Evolutionary conservation across 1,140 invertebrate species (phyloP), one percentile per base, ranked within the genome.

Genomic region (Aphaenogaster floridana): DNA sequence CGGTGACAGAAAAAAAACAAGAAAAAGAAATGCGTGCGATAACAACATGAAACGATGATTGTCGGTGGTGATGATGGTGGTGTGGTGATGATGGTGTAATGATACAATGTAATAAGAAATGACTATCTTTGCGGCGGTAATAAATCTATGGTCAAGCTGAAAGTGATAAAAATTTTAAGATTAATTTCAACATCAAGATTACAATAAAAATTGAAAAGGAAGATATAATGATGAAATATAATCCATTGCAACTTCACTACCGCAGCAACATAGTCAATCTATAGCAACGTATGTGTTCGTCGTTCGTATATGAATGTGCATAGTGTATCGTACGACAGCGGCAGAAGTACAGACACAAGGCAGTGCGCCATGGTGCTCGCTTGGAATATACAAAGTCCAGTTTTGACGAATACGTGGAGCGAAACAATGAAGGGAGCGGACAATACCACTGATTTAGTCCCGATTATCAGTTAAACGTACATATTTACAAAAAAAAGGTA

Each of bases 1-100:
- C 88, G 90, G 87, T 93, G 91, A 93, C 88, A 93, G 93, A 93
- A 93, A 92, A 93, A 91, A 93, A 92, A 92, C 93, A 90, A 91
- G 90, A 91, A 92, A 93, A 92, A 89, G 85, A 91, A 87, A 92
- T 89, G 89, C 93, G 92, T 94, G 93, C 91, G 89, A 87, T 92
- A 92, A 95, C 93, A 91, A 93, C 63, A 89, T 92, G 84, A 84
- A 50, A 85, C 72, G 89, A 79, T 86, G 87, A 52, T 72, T 88
- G 88, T 83, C 90, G 85, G 89, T 88, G 88, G 66, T 71, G 48
- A 2, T 80, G 5, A 36, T 80, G 57, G 39, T 78, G 59, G 48
- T 54, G 63, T 89, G 76, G 4, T 85, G 78, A 76, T 88, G 76
- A 21, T 68, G 57, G 48, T 90, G 89, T 86, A 83, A 86, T 88